Evolutionary conservation across 2,113 vertebrate species (phyloP), one percentile per base, ranked within the genome.

Genomic region (Clarias gariepinus): DNA sequence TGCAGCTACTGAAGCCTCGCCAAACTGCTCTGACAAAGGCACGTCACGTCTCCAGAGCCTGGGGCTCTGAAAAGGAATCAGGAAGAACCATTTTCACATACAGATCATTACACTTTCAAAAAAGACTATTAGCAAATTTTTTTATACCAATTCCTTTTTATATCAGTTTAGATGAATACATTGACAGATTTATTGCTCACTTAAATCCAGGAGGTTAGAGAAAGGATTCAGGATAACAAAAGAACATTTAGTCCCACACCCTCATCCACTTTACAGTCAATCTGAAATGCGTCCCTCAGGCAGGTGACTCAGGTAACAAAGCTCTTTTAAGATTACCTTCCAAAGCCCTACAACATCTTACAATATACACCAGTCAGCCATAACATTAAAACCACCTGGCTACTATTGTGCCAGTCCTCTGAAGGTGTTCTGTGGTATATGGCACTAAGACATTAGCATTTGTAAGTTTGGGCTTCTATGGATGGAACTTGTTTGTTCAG

Each of bases 21-120:
- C 90, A 71, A 95, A 88, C 63, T 90, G 88, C 84, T 94, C 94
- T 1, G 92, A 92, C 19, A 94, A 92, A 7, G 94, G 94, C n/a
- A 95, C 87, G 58, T 95, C 95, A 89, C 94, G 91, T 89, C 93
- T 92, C 91, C 90, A 91, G 88, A 94, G 73, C 79, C 87, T 91
- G 41, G 88, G 73, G 91, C 92, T 94, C 94, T 94, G 47, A 88
- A 66, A 86, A 30, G 33, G 3, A 74, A 36, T 77, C 25, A 77
- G 47, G 57, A 66, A 16, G 63, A 64, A 61, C 61, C 47, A 81
- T 74, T 73, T 19, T 41, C 2, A 63, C 12, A 47, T 36, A 25
- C 3, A n/a, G 10, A 73, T 41, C 21, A n/a, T 84, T 60, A 19
- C 36, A 21, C 41, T 21, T 52, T 68, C 47, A 77, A 11, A 77